A percentile compares a stretch with the other conserved stretches of the same genome.
phyloP scores from a whole-genome alignment of 64 coral and sea anemone species.

The Actinia tenebrosa region DNA sequence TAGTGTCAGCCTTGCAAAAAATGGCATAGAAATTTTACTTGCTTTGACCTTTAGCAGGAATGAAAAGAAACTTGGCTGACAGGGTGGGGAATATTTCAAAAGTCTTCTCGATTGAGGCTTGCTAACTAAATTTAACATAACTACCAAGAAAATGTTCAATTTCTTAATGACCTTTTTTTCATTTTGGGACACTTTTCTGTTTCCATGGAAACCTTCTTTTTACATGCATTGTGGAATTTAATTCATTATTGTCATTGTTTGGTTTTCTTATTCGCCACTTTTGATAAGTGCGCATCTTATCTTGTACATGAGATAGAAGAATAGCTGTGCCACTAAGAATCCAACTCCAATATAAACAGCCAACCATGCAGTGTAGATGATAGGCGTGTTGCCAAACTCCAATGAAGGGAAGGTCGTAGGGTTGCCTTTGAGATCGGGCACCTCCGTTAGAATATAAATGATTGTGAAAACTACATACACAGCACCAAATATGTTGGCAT shows the following conservation, averaged over 20 bases:
- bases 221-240: not conserved
- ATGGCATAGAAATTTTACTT: no score
- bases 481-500: slow-evolving; percentile 44
- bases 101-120: no score
- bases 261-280: not conserved
- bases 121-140: no score
- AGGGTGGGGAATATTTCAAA: no score
- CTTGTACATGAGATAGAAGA: slow-evolving; percentile 45
- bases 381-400: slow-evolving; percentile 31
- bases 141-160: no score
- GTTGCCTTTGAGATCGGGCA: slow-evolving; percentile 19
- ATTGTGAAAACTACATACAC: slow-evolving; percentile 43
- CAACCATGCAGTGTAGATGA: slow-evolving; percentile 50
- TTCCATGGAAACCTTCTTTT: not conserved
- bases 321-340: slow-evolving; percentile 30
- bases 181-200: not conserved
- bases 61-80: no score
- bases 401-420: slow-evolving; percentile 32
- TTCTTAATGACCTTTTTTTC: no score
- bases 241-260: not conserved
- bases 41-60: no score
- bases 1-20: no score
- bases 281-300: slow-evolving; percentile 1
- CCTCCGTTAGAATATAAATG: slow-evolving; percentile 40
- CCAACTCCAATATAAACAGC: slow-evolving; percentile 45